Conservation (phyloP, 2,797 vertebrate genomes). For the Rallus crepitans region DNA sequence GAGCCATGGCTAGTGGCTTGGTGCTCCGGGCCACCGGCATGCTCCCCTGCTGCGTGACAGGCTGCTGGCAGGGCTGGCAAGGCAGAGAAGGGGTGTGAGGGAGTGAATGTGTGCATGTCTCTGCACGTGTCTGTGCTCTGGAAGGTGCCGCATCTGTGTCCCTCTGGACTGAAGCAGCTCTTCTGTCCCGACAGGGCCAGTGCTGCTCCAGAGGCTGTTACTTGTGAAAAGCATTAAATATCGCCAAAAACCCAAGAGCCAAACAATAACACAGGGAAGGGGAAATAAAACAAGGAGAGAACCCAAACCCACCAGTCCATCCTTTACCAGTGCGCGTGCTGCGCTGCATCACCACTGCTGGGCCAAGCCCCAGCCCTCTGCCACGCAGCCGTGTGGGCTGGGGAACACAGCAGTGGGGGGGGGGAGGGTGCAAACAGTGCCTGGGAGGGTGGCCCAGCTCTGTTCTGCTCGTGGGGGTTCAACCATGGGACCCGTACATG, state of each 20-base stretch:
- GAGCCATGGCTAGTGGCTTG: background rate
- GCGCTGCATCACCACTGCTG: background rate
- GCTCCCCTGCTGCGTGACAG: fast-evolving
- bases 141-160: background rate
- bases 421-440: background rate
- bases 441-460: background rate
- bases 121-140: background rate
- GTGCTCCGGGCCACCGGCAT: background rate
- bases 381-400: fast-evolving
- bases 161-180: background rate
- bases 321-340: background rate
- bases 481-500: no score
- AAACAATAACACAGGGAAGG: background rate
- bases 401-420: background rate
- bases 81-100: background rate
- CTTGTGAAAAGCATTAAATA: background rate
- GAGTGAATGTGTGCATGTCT: fast-evolving
- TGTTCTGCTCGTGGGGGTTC: fast-evolving
- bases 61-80: background rate
- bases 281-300: background rate
- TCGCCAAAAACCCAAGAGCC: background rate
- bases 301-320: background rate
- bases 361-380: background rate
- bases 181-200: background rate
- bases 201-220: background rate